Evolutionary conservation across 2,797 vertebrate species (phyloP), one percentile per base, ranked within the genome.

Genomic region (Hyperoplus immaculatus): DNA sequence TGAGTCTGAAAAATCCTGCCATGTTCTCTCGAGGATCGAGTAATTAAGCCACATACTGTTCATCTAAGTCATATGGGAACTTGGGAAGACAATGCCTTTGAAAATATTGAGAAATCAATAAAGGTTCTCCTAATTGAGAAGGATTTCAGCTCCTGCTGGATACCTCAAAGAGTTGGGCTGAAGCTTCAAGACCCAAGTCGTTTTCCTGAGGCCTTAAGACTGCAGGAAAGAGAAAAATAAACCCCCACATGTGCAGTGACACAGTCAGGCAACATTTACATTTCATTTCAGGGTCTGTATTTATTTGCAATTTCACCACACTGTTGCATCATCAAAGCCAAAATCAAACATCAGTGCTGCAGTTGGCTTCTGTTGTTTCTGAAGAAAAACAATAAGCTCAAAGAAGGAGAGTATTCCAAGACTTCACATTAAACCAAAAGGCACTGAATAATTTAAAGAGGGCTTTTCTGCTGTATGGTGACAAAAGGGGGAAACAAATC

Each of bases 51-150:
- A 80, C 86, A 89, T 91, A 88, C 90, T 92, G 89, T 93, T 92
- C 85, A 90, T 93, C 85, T 86, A 93, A 95, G 96, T 85, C 5
- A 79, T 87, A 90, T 89, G 81, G 43, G 6, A 45, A 45, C 43
- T 6, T 89, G 93, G 86, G 91, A 95, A 94, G 94, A 93, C 93
- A 95, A 88, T 95, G 94, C 95, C 96, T 96, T 90, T 95, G 89
- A 86, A 86, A 89, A 87, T 92, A 97, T 95, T 91, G 75, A 95
- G 90, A 96, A 97, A 96, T 97, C 96, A 96, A 95, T 97, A 90
- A 82, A 82, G 83, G 89, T 77, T 97, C 96, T 96, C 91, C 95
- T 96, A 97, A 97, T 95, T 89, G 81, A 89, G 82, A 75, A 45
- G 53, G 42, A 72, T 82, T 53, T 64, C 49, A 46, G 73, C 76